Evolutionary conservation across 2,797 vertebrate genomes (phyloP), one percentile per base, ranked within the genome.

Genomic region (Sebastes jordani): DNA sequence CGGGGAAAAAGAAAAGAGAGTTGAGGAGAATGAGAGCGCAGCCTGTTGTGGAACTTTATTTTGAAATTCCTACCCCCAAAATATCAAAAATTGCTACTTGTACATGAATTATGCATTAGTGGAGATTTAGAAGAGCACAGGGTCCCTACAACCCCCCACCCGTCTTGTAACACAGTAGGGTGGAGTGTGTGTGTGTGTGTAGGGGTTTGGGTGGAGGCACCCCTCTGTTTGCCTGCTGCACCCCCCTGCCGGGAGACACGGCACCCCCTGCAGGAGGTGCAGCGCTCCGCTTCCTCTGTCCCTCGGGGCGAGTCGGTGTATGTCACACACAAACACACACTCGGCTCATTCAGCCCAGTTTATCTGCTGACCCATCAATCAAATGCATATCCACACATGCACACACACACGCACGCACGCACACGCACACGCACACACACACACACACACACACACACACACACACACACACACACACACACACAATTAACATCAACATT

Each of bases 61-160:
- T 97, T 97, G 96, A 96, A 97, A 97, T 97, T 95, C 96, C 95
- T 96, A 95, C 94, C 83, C 81, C 96, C 96, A 97, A 93, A 98
- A 98, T 96, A 98, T 97, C 95, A 96, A 97, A 98, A 98, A 42
- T 98, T 97, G 96, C 96, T 97, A 96, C 96, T 98, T 97, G 96
- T 80, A 93, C 96, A 99, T 99, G 97, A 98, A 98, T 99, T 97
- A 99, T 98, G 97, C 97, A 99, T 98, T 94, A 96, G 94, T 91
- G 93, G 94, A 96, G 96, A 96, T 96, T 98, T 96, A 95, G 96
- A 97, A 95, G 96, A 97, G 96, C 96, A 95, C 86, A 74, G 88
- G 85, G 89, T 91, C 93, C 86, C 81, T 66, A 62, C 86, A 85
- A 82, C 81, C 82, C 86, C 84, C 71, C 68, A 68, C 86, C 74